Conservation (phyloP, 2,797 vertebrate genomes). For the Muscicapa striata region DNA sequence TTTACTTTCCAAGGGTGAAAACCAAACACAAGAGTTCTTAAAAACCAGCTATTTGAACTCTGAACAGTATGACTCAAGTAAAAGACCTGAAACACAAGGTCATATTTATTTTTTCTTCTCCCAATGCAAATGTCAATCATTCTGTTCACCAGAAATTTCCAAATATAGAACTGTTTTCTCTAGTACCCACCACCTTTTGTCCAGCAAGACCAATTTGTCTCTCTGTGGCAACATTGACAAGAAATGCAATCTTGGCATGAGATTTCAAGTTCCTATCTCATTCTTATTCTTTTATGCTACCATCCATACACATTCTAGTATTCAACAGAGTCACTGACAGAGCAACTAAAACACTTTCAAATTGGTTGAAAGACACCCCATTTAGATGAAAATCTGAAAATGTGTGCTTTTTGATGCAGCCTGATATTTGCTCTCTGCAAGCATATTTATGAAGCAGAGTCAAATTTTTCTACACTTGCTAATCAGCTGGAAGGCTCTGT, state of each 20-base stretch:
- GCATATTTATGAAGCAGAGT: not conserved
- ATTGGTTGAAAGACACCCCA: not conserved
- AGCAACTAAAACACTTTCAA: not conserved
- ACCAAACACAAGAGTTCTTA: conserved; percentile 40
- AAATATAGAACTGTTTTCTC: conserved; percentile 65
- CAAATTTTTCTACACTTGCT: not conserved
- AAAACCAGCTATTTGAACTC: conserved; percentile 62
- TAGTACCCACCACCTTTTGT: conserved; percentile 9
- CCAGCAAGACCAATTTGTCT: not conserved
- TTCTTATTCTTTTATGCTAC: not conserved
- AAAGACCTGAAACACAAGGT: conserved; percentile 27
- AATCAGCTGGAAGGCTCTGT: not conserved
- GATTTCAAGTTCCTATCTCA: not conserved
- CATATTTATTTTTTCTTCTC: conserved; percentile 25
- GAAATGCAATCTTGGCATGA: not conserved
- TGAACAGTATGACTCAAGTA: conserved; percentile 9
- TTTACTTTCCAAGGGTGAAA: not conserved
- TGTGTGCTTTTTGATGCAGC: not conserved
- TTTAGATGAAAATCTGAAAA: not conserved
- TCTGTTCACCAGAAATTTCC: conserved; percentile 52
- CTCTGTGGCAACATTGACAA: not conserved
- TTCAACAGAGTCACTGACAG: not conserved
- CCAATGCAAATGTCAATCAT: conserved; percentile 1
- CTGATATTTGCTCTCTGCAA: not conserved
- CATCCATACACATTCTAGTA: not conserved